Evolutionary conservation across 1,140 invertebrate genomes (phyloP), one percentile per base, ranked within the genome.

Genomic region (Drosophila nasuta): DNA sequence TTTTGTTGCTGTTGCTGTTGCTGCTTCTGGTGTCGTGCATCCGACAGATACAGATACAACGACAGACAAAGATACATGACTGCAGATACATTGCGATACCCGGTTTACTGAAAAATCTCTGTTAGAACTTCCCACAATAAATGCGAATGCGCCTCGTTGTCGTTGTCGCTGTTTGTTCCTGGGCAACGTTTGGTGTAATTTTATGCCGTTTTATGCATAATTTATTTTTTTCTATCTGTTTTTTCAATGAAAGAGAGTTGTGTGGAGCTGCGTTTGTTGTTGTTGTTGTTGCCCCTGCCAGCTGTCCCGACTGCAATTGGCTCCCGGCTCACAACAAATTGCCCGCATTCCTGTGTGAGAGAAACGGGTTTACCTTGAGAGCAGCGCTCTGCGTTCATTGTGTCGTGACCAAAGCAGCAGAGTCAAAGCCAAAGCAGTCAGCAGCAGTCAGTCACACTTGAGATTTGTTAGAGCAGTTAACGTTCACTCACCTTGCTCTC

Each of bases 41-140:
- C 45, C 75, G 38, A 49, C n/a, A 82, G 70, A 82, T 62, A 57
- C 33, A 57, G 13, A 20, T 43, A 28, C 63, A 35, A 8, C 46
- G 6, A 56, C 5, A 11, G 11, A 38, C 11, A 13, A n/a, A 33
- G 28, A 35, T 49, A 65, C 11, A 49, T 10, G 11, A 13, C 41
- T 43, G n/a, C 35, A 66, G 28, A 35, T 48, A 59, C 28, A 64
- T 51, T 51, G 35, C 8, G 25, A 10, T 33, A 46, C 41, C 13
- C 28, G 20, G 10, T 45, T 25, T 41, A 56, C 45, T 28, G 20
- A 65, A 68, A 79, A 38, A 38, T 38, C 35, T 79, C 72, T 54
- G 69, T 77, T 87, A 77, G 79, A 87, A 75, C 81, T 87, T 88
- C 83, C 85, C 83, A 89, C 83, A 88, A 89, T 75, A 69, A 78